Conservation (phyloP, 2,888 invertebrate species). For the Creontiades dilutus region DNA sequence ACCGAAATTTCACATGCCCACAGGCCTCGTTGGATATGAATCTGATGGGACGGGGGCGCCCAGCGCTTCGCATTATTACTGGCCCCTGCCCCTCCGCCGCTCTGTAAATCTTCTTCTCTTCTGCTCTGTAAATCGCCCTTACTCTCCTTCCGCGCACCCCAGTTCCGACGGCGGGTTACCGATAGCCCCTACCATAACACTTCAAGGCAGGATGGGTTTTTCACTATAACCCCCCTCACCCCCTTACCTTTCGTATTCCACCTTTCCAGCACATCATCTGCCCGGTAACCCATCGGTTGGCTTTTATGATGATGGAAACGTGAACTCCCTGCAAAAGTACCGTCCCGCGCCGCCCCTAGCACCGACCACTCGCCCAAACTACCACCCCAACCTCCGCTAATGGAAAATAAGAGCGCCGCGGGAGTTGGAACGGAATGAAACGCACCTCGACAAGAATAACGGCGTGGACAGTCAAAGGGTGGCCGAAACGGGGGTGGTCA, state of each 20-base stretch:
- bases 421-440: slow-evolving; percentile 19
- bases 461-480: not conserved
- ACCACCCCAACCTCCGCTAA: not conserved
- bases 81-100: not conserved
- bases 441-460: not conserved
- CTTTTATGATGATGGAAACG: slow-evolving; percentile 35
- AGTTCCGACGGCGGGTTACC: not conserved
- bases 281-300: slow-evolving; percentile 10
- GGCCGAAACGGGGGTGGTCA: not conserved
- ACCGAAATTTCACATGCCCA: not conserved
- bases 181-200: slow-evolving; percentile 1
- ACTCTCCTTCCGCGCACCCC: not conserved
- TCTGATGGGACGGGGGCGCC: not conserved
- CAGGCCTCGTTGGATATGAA: slow-evolving; percentile 15
- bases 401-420: slow-evolving; percentile 13
- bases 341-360: not conserved
- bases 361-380: not conserved
- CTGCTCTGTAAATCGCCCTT: not conserved
- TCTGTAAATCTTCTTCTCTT: not conserved
- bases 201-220: not conserved
- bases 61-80: not conserved
- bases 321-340: slow-evolving; percentile 35
- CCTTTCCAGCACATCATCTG: not conserved
- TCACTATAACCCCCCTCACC: not conserved
- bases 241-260: too few relatives aligned